Evolutionary conservation across 1,140 invertebrate genomes (phyloP), one percentile per base, ranked within the genome.

Genomic region (Scaptodrosophila lebanonensis): DNA sequence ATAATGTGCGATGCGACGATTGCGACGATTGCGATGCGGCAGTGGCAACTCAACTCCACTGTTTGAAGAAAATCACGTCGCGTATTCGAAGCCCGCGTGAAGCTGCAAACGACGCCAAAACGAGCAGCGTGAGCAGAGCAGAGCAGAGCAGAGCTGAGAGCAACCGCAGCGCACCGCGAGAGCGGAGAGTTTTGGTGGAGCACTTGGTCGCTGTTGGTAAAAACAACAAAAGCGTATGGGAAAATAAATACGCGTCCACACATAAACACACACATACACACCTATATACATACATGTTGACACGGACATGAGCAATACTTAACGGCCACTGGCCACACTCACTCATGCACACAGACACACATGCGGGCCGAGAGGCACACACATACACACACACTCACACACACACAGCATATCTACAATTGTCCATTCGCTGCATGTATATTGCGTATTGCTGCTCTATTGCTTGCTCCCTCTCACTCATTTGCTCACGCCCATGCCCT

Each of bases 11-110:
- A 72, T 77, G 73, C 73, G 72, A 66, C 65, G 62, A 44, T 62
- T 47, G 43, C 43, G 43, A 47, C 32, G 22, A 25, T 25, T 25
- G 22, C 22, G 22, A 25, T 25, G 22, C 22, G 22, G 73, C 69
- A 60, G 73, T 73, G 73, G 73, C 68, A 73, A 73, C 38, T 71
- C 67, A 49, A 73, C 67, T 65, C 65, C 63, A 65, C 66, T 65
- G 53, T 76, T 76, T 72, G 60, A 77, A n/a, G n/a, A n/a, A n/a
- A 77, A 77, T 77, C 73, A 77, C 73, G 69, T 61, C 60, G 45
- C 38, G 8, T 38, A 32, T 16, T 7, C 67, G 72, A 47, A 48
- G 71, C 49, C 36, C 62, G 56, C 53, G 70, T 60, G 43, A 35
- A n/a, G n/a, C n/a, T n/a, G n/a, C n/a, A n/a, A n/a, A n/a, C n/a